Percentiles rank a stretch among this genome's conserved stretches.
Evolutionary conservation across 2,888 invertebrate genomes (phyloP).

Genomic region (Amorpha juglandis): DNA sequence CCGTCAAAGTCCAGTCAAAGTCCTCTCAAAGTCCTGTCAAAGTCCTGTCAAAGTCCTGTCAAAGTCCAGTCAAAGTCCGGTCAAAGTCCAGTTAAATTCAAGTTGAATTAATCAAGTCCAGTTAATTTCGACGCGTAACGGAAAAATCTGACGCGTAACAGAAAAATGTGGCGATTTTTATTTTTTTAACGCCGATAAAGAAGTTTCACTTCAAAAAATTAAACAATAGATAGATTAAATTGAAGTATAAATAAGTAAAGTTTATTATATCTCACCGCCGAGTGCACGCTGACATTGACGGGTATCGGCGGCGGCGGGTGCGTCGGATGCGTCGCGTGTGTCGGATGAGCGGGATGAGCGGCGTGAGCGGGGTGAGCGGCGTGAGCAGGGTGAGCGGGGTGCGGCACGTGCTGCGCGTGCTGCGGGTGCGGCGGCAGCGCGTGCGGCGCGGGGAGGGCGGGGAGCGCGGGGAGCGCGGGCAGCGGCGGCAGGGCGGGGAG

Average conservation of each 20-base stretch:
- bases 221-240: not conserved
- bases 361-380: constrained; percentile 46
- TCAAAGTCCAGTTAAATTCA: too few species aligned
- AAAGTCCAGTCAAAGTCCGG: too few species aligned
- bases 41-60: too few species aligned
- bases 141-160: too few species aligned
- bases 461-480: constrained; percentile 51
- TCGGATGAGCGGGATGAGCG: constrained; percentile 35
- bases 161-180: too few species aligned
- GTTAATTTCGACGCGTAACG: too few species aligned
- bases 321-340: constrained; percentile 37
- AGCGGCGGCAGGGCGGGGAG: constrained; percentile 55
- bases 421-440: constrained; percentile 46
- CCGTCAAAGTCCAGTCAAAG: too few species aligned
- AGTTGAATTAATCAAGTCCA: too few species aligned
- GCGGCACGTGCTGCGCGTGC: constrained; percentile 50
- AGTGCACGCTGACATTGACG: constrained; percentile 55
- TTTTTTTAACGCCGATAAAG: too few species aligned
- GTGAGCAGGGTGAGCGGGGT: constrained; percentile 40
- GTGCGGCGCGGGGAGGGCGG: constrained; percentile 57
- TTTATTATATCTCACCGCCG: constrained; percentile 43
- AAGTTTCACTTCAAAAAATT: too few species aligned
- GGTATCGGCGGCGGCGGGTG: constrained; percentile 50
- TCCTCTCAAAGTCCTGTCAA: too few species aligned
- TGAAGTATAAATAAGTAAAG: not conserved